Percentiles rank a stretch among this genome's conserved stretches.
Conservation (phyloP, 1,140 invertebrate species). For the Drosophila gunungcola region DNA sequence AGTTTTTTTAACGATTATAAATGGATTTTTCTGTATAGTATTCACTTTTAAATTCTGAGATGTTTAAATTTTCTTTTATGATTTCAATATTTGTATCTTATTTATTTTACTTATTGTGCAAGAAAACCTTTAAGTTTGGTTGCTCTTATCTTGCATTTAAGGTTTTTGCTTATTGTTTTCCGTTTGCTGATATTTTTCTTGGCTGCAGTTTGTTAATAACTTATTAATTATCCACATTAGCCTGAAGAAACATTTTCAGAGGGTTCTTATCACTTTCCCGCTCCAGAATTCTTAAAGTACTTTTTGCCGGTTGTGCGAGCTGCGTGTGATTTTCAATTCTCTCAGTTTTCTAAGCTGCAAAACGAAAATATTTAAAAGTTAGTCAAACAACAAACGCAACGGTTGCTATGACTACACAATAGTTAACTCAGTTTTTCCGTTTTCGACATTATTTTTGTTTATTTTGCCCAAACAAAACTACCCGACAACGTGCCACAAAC, state of each 20-base stretch:
- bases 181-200: too few species aligned
- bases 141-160: too few species aligned
- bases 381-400: conserved; percentile 18
- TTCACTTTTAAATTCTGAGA: too few species aligned
- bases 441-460: conserved; percentile 23
- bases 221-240: background rate
- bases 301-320: conserved; percentile 7
- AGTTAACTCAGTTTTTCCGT: conserved; percentile 1
- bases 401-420: conserved; percentile 40
- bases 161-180: too few species aligned
- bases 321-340: conserved; percentile 5
- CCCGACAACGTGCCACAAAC: conserved; percentile 23
- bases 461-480: conserved; percentile 17
- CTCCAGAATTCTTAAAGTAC: conserved; percentile 1
- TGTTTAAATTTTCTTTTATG: too few species aligned
- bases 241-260: background rate
- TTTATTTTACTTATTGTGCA: too few species aligned
- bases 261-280: background rate
- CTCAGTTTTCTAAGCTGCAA: conserved; percentile 26
- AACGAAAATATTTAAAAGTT: conserved; percentile 46
- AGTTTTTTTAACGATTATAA: too few species aligned
- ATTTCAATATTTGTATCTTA: too few species aligned
- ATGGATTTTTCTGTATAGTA: too few species aligned
- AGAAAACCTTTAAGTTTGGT: too few species aligned
- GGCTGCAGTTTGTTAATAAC: too few species aligned